phyloP scores from a whole-genome alignment of 2,797 vertebrate species.

The Semotilus atromaculatus region DNA sequence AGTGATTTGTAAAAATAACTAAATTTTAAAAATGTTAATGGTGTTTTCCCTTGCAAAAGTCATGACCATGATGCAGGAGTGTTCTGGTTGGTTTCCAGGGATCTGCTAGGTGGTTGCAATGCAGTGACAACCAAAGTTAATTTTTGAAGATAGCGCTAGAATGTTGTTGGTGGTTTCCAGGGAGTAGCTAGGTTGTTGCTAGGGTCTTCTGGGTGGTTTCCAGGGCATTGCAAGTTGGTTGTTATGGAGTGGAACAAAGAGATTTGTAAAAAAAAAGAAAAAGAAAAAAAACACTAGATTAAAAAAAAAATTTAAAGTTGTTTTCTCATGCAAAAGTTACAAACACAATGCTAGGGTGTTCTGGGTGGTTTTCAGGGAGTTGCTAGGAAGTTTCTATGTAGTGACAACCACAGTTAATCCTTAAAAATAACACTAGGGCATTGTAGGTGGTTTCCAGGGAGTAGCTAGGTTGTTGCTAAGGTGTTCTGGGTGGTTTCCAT shows the following conservation, averaged over 20 bases:
- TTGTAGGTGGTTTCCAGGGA: neutral
- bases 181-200: neutral
- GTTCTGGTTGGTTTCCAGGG: neutral
- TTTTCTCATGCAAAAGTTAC: neutral
- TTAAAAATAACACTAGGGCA: neutral
- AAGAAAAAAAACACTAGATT: neutral
- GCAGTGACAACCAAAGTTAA: too few relatives aligned
- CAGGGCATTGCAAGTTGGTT: neutral
- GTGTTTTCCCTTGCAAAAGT: neutral
- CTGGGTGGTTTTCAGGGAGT: neutral
- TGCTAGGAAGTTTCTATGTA: neutral
- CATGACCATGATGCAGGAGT: neutral
- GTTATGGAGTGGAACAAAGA: neutral
- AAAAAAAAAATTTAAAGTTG: neutral
- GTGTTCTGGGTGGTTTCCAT: neutral
- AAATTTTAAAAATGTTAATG: neutral
- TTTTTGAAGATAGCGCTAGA: neutral
- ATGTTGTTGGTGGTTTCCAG: neutral
- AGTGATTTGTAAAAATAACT: neutral
- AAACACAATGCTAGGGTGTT: neutral
- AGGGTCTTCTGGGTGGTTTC: neutral
- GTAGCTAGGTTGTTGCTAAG: neutral
- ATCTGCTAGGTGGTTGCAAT: too few relatives aligned
- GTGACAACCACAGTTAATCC: neutral
- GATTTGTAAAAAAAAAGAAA: neutral